These are phyloP conservation scores for Nipponia nippon DNA, from an alignment of 2,113 vertebrate species.

Conservation along the genomic window DNA sequence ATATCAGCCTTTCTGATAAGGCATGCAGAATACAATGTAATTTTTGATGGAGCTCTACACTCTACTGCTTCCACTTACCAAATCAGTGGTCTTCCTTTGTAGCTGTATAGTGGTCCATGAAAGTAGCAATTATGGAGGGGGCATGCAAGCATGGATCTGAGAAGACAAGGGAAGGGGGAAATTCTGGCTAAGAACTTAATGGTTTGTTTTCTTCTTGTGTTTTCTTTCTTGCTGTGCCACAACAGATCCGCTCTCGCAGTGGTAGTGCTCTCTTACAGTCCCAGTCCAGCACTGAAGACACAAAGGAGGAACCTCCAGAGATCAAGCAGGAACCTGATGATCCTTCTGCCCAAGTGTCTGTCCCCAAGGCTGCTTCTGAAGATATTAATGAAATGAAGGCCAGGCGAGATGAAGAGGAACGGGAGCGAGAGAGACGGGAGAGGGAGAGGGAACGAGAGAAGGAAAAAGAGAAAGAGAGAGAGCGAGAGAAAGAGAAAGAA, in stretches of 20 bases:
- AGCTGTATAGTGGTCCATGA: not conserved
- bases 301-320: constrained; percentile 84
- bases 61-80: not conserved
- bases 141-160: not conserved
- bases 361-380: constrained; percentile 72
- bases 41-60: not conserved
- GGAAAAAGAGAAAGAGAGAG: constrained; percentile 64
- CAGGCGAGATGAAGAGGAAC: constrained; percentile 74
- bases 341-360: constrained; percentile 62
- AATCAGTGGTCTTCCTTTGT: not conserved
- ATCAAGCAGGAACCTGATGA: constrained; percentile 87
- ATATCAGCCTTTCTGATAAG: fast-evolving
- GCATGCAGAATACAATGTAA: not conserved
- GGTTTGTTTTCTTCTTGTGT: not conserved
- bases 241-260: constrained; percentile 81
- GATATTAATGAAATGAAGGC: constrained; percentile 71
- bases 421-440: constrained; percentile 78
- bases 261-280: constrained; percentile 87
- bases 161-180: not conserved
- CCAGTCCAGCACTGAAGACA: constrained; percentile 90
- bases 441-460: constrained; percentile 80
- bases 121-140: not conserved
- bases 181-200: not conserved
- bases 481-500: constrained; percentile 81
- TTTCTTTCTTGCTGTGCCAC: not conserved